phyloP scores from a whole-genome alignment of 2,888 invertebrate species.

The Anticlea derivata region DNA sequence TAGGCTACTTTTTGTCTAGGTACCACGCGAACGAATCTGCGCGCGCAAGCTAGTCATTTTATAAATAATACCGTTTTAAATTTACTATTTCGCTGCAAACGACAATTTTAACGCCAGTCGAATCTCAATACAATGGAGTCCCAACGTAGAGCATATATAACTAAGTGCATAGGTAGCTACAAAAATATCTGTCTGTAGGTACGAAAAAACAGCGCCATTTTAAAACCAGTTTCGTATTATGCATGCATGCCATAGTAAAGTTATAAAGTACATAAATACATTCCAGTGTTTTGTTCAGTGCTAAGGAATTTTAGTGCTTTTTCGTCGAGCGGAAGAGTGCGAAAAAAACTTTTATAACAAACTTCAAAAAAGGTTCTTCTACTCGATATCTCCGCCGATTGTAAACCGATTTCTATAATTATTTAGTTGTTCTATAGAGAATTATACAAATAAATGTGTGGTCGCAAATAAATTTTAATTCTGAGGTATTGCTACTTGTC shows the following conservation, averaged over 20 bases:
- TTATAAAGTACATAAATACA: conserved; percentile 55
- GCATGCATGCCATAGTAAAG: conserved; percentile 53
- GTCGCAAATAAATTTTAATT: too few relatives aligned
- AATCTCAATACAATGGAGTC: background rate
- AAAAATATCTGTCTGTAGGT: conserved; percentile 2
- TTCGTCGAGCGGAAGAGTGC: conserved; percentile 23
- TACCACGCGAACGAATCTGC: too few relatives aligned
- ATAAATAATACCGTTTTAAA: background rate
- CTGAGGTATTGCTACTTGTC: too few relatives aligned
- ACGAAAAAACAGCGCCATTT: conserved; percentile 26
- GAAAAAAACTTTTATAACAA: background rate
- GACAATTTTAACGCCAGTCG: background rate
- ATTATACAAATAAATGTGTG: too few relatives aligned
- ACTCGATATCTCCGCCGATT: too few relatives aligned
- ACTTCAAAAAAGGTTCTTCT: too few relatives aligned
- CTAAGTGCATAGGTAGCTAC: background rate
- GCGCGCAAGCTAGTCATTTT: too few relatives aligned
- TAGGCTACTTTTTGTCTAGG: too few relatives aligned
- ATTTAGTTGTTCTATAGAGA: too few relatives aligned
- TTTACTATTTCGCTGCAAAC: background rate
- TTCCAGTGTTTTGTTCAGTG: conserved; percentile 44
- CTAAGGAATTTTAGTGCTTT: conserved; percentile 45
- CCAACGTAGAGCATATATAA: background rate
- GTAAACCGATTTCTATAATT: too few relatives aligned
- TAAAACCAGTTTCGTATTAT: conserved; percentile 56